These are phyloP conservation scores for Limnephilus lunatus DNA, from an alignment of 2,888 invertebrate species.

Conservation along the genomic window DNA sequence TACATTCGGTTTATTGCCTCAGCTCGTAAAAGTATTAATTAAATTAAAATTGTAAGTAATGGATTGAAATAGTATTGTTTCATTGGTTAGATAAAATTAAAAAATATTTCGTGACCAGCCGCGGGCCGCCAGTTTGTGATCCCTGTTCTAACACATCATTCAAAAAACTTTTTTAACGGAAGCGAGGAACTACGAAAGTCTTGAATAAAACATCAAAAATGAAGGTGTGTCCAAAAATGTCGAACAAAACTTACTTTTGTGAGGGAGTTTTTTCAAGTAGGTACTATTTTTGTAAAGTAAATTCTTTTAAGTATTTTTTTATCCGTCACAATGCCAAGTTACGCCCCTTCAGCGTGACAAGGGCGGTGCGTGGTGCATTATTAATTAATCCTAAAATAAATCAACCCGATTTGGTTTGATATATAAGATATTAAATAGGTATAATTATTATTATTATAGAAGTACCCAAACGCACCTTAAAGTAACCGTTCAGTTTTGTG, in stretches of 20 bases:
- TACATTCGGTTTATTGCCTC: too few species aligned
- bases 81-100: too few species aligned
- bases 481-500: too few species aligned
- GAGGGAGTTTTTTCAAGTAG: background rate
- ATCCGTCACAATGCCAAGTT: background rate
- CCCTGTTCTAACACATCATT: background rate
- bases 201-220: background rate
- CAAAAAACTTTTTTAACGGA: background rate
- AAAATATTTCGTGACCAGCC: background rate
- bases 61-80: too few species aligned
- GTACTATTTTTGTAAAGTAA: background rate
- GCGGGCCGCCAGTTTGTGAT: background rate
- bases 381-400: background rate
- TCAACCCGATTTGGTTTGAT: background rate
- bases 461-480: too few species aligned
- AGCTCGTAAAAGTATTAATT: too few species aligned
- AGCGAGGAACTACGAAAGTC: background rate
- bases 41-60: too few species aligned
- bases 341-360: background rate
- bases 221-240: background rate
- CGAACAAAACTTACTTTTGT: background rate
- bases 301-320: slow-evolving; percentile 10
- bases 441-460: too few species aligned
- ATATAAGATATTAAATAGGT: background rate
- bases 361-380: background rate